Evolutionary conservation across 2,888 invertebrate genomes (phyloP).

Genomic region (Aromia moschata): DNA sequence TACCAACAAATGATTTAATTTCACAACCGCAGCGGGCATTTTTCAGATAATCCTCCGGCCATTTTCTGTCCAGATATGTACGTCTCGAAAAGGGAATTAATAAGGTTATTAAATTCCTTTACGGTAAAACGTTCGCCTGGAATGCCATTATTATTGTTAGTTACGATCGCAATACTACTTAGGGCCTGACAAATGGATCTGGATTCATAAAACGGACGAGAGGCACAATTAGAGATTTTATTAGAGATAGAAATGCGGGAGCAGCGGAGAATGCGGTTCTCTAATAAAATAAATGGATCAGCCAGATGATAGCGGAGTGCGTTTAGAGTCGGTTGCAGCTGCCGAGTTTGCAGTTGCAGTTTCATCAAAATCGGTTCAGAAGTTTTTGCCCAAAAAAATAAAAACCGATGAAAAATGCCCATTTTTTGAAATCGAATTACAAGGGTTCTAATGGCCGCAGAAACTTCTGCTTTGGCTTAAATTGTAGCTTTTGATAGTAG

Average conservation of each 20-base stretch:
- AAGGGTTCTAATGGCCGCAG: too few relatives aligned
- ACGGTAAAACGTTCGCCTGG: constrained; percentile 30
- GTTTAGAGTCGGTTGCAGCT: too few relatives aligned
- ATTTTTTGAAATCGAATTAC: too few relatives aligned
- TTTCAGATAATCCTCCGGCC: background rate
- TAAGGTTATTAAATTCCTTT: constrained; percentile 3
- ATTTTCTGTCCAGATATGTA: background rate
- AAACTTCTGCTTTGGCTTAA: too few relatives aligned
- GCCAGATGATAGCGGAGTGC: too few relatives aligned
- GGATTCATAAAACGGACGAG: constrained; percentile 8
- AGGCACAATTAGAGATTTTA: constrained; percentile 11
- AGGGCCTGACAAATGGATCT: constrained; percentile 19
- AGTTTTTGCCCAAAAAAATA: too few relatives aligned
- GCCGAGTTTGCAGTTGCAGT: too few relatives aligned
- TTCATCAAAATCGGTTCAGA: too few relatives aligned
- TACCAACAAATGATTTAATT: background rate
- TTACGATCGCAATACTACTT: constrained; percentile 19
- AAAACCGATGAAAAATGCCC: too few relatives aligned
- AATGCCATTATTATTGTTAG: constrained; percentile 28
- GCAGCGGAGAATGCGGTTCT: constrained; percentile 2
- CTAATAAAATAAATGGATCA: background rate
- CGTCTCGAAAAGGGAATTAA: constrained; percentile 3
- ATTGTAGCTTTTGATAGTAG: too few relatives aligned
- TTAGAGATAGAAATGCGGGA: background rate
- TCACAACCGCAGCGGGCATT: background rate